Evolutionary conservation across 1,140 invertebrate genomes (phyloP).

Genomic region (Rhagoletis zephyria): DNA sequence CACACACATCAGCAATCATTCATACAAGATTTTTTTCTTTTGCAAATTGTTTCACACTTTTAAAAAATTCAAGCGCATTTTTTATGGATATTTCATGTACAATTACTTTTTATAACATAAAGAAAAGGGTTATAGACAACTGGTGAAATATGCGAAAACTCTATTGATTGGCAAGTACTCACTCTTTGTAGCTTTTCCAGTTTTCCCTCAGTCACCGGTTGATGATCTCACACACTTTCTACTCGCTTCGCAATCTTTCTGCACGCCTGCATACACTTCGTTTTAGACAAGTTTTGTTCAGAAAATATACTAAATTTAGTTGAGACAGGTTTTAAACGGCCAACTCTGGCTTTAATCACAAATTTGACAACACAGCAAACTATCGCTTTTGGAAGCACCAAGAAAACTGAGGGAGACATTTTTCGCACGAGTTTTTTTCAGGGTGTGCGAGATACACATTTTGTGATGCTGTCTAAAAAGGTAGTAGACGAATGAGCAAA

Average conservation of each 20-base stretch:
- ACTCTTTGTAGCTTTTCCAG: conserved; percentile 14
- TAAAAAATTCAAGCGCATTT: background rate
- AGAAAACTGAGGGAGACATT: conserved; percentile 45
- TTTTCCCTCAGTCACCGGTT: conserved; percentile 23
- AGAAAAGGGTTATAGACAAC: background rate
- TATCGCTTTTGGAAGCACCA: conserved; percentile 50
- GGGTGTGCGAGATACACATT: conserved; percentile 26
- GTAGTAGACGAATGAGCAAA: background rate
- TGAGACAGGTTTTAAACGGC: conserved; percentile 12
- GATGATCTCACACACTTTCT: conserved; percentile 52
- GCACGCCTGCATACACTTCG: conserved; percentile 22
- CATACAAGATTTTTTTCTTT: conserved; percentile 3
- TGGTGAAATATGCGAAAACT: background rate
- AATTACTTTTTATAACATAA: background rate
- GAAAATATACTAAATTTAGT: conserved; percentile 15
- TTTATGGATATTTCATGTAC: background rate
- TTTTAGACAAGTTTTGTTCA: conserved; percentile 41
- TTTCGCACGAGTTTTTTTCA: conserved; percentile 38
- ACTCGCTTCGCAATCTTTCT: conserved; percentile 9
- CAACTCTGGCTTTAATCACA: conserved; percentile 17
- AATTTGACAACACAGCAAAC: conserved; percentile 54
- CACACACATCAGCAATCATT: background rate
- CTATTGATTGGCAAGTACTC: conserved; percentile 26
- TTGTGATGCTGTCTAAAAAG: conserved; percentile 22
- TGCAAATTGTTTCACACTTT: background rate